phyloP scores from a whole-genome alignment of 2,888 invertebrate species.

The Thera obeliscata region DNA sequence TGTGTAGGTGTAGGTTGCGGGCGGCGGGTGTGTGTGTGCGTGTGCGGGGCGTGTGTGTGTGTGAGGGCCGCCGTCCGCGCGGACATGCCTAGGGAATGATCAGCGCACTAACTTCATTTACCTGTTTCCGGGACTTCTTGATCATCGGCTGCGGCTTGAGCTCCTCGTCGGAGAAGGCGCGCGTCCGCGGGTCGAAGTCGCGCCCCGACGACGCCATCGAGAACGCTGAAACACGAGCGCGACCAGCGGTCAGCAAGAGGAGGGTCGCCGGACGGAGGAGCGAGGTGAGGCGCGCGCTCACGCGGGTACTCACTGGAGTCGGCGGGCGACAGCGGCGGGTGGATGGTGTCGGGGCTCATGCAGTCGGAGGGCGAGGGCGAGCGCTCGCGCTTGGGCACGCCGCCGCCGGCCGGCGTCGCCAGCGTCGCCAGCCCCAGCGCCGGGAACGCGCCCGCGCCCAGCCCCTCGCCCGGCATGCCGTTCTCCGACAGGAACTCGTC shows the following conservation, averaged over 20 bases:
- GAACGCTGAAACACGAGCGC: conserved; percentile 86
- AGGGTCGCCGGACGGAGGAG: background rate
- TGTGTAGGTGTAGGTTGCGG: too few species aligned
- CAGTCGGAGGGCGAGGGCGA: conserved; percentile 95
- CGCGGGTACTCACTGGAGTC: conserved; percentile 90
- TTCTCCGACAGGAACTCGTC: conserved; percentile 98
- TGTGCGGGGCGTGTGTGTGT: conserved; percentile 32
- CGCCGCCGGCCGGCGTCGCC: conserved; percentile 83
- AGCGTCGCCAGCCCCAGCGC: conserved; percentile 86
- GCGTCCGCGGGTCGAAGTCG: conserved; percentile 96
- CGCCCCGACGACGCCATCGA: conserved; percentile 96
- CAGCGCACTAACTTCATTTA: conserved; percentile 86
- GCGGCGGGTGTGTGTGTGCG: conserved; percentile 5
- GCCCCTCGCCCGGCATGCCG: conserved; percentile 93
- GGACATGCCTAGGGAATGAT: conserved; percentile 82
- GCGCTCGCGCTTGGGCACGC: conserved; percentile 92
- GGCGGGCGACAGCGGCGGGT: conserved; percentile 94
- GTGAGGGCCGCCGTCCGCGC: conserved; percentile 69
- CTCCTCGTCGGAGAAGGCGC: conserved; percentile 98
- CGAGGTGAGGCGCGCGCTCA: background rate
- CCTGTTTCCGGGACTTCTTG: conserved; percentile 99
- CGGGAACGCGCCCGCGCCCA: conserved; percentile 85
- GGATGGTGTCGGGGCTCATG: conserved; percentile 94
- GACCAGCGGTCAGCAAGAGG: conserved; percentile 11
- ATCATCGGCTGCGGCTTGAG: conserved; percentile 99